Percentiles rank a stretch among this genome's conserved stretches.
phyloP scores from a whole-genome alignment of 2,888 invertebrate species.

The Gymnoscelis rufifasciata region DNA sequence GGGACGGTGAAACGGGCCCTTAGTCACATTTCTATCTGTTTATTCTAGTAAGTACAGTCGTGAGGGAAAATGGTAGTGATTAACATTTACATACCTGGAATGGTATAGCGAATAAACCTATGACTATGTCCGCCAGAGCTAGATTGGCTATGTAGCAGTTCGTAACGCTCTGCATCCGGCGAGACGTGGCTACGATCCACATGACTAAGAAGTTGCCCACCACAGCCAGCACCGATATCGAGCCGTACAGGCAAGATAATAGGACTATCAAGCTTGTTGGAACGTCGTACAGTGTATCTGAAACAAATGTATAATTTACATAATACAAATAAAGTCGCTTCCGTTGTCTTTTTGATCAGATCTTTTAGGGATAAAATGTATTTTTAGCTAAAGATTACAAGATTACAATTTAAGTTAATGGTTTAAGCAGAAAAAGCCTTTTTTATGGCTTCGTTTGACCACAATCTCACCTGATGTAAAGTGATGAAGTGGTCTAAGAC shows the following conservation, averaged over 20 bases:
- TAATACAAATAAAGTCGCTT: too few relatives aligned
- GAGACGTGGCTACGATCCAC: slow-evolving; percentile 88
- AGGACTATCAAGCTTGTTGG: slow-evolving; percentile 85
- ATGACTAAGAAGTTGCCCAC: slow-evolving; percentile 91
- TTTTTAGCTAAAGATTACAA: too few relatives aligned
- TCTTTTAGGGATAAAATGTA: too few relatives aligned
- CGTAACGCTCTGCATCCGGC: slow-evolving; percentile 89
- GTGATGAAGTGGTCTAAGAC: too few relatives aligned
- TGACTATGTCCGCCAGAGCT: slow-evolving; percentile 91
- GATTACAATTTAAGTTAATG: too few relatives aligned
- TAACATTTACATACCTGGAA: slow-evolving; percentile 75
- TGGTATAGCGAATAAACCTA: slow-evolving; percentile 91
- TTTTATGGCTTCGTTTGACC: too few relatives aligned
- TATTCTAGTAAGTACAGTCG: too few relatives aligned
- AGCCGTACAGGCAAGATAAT: slow-evolving; percentile 88
- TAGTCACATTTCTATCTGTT: too few relatives aligned
- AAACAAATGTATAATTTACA: slow-evolving; percentile 36
- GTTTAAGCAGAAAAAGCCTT: too few relatives aligned
- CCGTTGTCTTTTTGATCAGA: too few relatives aligned
- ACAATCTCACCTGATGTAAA: too few relatives aligned
- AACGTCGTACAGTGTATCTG: slow-evolving; percentile 84
- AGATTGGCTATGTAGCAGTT: slow-evolving; percentile 93
- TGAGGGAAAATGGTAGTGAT: background rate
- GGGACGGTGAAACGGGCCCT: too few relatives aligned
- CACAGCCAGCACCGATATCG: slow-evolving; percentile 88